Evolutionary conservation across 1,140 invertebrate species (phyloP), one percentile per base, ranked within the genome.

Genomic region (Drosophila biarmipes): DNA sequence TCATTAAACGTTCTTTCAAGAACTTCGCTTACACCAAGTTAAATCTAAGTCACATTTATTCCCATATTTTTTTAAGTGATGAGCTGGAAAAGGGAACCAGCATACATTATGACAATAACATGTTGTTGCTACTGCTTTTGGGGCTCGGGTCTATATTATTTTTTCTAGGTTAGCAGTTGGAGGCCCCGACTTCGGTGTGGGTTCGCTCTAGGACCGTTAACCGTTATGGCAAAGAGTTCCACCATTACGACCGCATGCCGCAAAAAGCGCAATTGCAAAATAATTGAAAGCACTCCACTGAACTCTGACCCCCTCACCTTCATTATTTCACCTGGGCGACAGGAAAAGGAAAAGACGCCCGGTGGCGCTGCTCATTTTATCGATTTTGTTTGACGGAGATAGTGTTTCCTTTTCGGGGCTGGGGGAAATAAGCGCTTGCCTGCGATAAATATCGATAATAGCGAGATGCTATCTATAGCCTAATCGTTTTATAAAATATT

Each of bases 41-140:
- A 24, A 7, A 31, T 31, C 7, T 8, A 2, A 29, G 7, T 29
- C 7, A 6, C 27, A 29, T 6, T 29, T 29, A 5, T 3, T 3
- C 5, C 5, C 7, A 3, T 46, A 35, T 35, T 29, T 35, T 12
- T 0, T 3, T 7, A 2, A 10, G 57, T 34, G 51, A 63, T 67
- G 58, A 58, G 45, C 34, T 35, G 55, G 12, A 58, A 37, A 52
- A 31, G 72, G 71, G 17, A 45, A 53, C 7, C 29, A 69, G 66
- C 34, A 56, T 69, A 73, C 59, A 86, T 85, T 85, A 86, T 86
- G 81, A 86, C 80, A 86, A 86, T 85, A 86, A 86, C 78, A 85
- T 86, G 62, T 86, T 78, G 78, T 78, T 74, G 54, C 66, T 48
- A 34, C 17, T 10, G 35, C 45, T 56, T 15, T 6, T 21, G 15